Evolutionary conservation across 2,797 vertebrate species (phyloP).

Genomic region (Micropoecilia bifurca): DNA sequence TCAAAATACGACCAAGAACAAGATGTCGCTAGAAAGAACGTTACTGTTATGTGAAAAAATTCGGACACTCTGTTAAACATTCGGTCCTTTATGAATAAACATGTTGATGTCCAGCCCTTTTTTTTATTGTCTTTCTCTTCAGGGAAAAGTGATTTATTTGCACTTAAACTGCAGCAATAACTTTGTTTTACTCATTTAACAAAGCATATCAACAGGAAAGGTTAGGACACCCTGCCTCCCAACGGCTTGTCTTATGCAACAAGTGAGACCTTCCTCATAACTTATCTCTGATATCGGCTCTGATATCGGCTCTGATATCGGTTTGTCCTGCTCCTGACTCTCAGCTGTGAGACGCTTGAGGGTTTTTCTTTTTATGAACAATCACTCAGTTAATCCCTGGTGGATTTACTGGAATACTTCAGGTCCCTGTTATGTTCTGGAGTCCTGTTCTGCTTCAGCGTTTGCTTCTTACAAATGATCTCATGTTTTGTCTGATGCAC

Average conservation of each 20-base stretch:
- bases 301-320: background rate
- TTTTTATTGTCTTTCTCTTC: background rate
- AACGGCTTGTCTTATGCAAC: background rate
- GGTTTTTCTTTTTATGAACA: background rate
- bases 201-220: background rate
- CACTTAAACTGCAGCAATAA: background rate
- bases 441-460: background rate
- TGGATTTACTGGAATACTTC: background rate
- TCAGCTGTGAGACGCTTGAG: background rate
- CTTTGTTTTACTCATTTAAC: background rate
- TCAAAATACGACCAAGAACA: constrained; percentile 49
- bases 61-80: background rate
- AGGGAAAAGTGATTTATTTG: background rate
- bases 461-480: background rate
- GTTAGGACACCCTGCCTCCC: background rate
- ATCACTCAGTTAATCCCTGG: background rate
- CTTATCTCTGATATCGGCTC: background rate
- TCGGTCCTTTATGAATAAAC: background rate
- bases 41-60: constrained; percentile 19
- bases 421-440: background rate
- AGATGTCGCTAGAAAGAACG: constrained; percentile 66
- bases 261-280: background rate
- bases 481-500: background rate
- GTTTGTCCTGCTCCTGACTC: background rate
- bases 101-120: background rate